Conservation (phyloP, 2,797 vertebrate genomes). For the Chlorospingus flavigularis region DNA sequence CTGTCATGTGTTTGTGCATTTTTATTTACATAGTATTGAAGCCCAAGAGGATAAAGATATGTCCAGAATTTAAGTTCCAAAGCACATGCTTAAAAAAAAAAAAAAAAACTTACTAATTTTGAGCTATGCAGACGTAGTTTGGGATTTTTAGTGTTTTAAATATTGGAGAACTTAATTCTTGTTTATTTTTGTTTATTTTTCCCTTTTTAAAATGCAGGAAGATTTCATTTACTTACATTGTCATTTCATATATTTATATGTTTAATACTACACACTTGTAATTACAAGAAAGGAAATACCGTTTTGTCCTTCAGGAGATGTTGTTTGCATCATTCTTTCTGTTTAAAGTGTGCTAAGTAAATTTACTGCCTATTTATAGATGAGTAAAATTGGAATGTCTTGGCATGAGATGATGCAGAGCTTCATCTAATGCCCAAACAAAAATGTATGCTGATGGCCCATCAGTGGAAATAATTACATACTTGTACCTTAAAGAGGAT, state of each 20-base stretch:
- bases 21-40: background rate
- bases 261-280: background rate
- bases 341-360: background rate
- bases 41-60: background rate
- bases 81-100: background rate
- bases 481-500: slow-evolving; percentile 22
- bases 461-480: slow-evolving; percentile 34
- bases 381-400: background rate
- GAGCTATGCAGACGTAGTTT: background rate
- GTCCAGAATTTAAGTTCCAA: background rate
- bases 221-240: background rate
- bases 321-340: background rate
- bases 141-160: background rate
- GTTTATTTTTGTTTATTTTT: background rate
- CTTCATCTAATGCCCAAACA: background rate
- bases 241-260: background rate
- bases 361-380: slow-evolving; percentile 11
- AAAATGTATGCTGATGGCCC: background rate
- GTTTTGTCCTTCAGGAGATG: background rate
- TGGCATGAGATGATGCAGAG: background rate
- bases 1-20: background rate
- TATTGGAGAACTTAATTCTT: background rate
- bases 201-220: background rate
- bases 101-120: background rate
- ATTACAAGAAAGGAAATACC: background rate